Evolutionary conservation across 1,140 invertebrate species (phyloP), one percentile per base, ranked within the genome.

Genomic region (Laupala kohalensis): DNA sequence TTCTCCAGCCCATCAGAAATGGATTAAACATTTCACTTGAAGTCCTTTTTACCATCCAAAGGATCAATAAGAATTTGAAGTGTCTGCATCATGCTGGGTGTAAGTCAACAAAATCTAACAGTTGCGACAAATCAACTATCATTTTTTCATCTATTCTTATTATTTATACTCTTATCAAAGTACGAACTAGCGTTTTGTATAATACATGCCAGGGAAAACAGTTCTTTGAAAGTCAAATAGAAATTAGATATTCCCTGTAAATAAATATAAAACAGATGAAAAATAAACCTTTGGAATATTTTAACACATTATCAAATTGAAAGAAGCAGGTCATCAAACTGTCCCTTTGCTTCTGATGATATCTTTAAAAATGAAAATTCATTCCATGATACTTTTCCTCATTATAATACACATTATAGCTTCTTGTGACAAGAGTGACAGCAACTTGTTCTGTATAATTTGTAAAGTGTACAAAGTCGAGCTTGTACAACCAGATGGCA

Each of bases 401-500:
- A 13, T 13, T 13, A 13, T 53, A 19, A 13, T 19, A 53, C 37
- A 1, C 9, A 53, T 26, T 72, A 72, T 24, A 30, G 63, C 26
- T 72, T 72, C 67, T 74, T 74, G 69, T 71, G 73, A 76, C 90
- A 92, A 25, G 90, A 89, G 25, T 83, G 77, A 78, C 93, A 95
- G 77, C 93, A 95, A 66, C 89, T 88, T 53, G 85, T 84, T 30
- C 86, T 85, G 79, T 94, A 94, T 80, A 91, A 93, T 71, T 88
- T 86, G 78, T 92, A 93, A 13, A 53, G 19, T 76, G 86, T 86
- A 79, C 92, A 95, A 0, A 94, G 84, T 64, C 91, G 83, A 12
- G 91, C 90, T 79, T 92, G 89, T 0, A 89, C 86, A 0, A 92
- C 91, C 73, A 92, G 81, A 70, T 86, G 83, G 78, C 92, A 95